These are phyloP conservation scores for Drosophila ogumai DNA, from an alignment of 1,140 invertebrate genomes.

Conservation along the genomic window DNA sequence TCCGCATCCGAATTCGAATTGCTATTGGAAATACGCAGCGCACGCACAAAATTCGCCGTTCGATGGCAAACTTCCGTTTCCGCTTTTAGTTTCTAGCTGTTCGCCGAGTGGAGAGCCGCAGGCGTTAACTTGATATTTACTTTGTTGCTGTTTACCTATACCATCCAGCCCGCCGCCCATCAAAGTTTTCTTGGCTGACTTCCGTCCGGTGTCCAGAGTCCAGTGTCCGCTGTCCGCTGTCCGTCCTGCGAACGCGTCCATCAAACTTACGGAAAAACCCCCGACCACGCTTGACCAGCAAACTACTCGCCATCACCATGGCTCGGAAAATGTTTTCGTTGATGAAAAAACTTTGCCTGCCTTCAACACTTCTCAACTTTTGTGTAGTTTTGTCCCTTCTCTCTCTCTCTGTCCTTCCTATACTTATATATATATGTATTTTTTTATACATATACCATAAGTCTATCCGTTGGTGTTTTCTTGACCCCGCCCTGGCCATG, in stretches of 20 bases:
- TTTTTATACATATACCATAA: constrained; percentile 21
- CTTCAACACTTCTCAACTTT: constrained; percentile 82
- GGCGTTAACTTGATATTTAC: constrained; percentile 82
- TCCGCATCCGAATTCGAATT: constrained; percentile 30
- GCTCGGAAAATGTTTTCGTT: constrained; percentile 77
- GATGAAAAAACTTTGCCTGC: constrained; percentile 82
- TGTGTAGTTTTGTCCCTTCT: constrained; percentile 58
- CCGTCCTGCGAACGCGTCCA: constrained; percentile 45
- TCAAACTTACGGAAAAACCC: constrained; percentile 62
- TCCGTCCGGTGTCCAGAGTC: constrained; percentile 42
- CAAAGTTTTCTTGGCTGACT: constrained; percentile 67
- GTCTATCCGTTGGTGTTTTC: constrained; percentile 18
- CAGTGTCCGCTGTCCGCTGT: constrained; percentile 30
- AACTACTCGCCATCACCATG: constrained; percentile 58
- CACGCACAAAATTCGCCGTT: constrained; percentile 58
- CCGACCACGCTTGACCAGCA: constrained; percentile 69
- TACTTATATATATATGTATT: constrained; percentile 11
- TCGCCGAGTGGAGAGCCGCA: constrained; percentile 62
- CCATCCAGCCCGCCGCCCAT: constrained; percentile 25
- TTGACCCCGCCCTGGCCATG: constrained; percentile 40
- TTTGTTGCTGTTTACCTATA: constrained; percentile 80
- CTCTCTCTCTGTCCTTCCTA: not conserved
- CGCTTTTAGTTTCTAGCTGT: constrained; percentile 75
- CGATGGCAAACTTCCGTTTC: constrained; percentile 78
- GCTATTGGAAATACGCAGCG: constrained; percentile 55